These are phyloP conservation scores for Drosophila bunnanda DNA, from an alignment of 2,888 invertebrate genomes.

Conservation along the genomic window DNA sequence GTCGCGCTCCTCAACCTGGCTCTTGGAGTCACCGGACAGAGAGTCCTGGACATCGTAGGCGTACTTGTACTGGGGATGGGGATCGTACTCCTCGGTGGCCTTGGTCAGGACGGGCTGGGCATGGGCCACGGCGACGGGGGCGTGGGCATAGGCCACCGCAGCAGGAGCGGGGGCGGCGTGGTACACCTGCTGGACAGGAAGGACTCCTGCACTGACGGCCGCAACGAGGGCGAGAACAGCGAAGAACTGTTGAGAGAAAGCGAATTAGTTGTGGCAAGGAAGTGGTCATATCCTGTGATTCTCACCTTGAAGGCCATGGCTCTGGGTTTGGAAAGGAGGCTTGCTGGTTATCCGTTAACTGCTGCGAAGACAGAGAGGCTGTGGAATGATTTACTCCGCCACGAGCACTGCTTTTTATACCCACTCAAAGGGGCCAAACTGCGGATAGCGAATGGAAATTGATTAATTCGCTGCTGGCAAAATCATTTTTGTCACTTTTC, in stretches of 20 bases:
- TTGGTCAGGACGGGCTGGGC: constrained; percentile 76
- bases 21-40: constrained; percentile 82
- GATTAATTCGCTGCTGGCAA: constrained; percentile 50
- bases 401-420: constrained; percentile 66
- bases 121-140: constrained; percentile 53
- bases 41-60: constrained; percentile 82
- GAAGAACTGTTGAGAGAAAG: constrained; percentile 62
- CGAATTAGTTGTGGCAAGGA: not conserved
- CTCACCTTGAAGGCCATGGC: constrained; percentile 75
- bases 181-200: constrained; percentile 72
- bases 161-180: constrained; percentile 49
- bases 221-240: constrained; percentile 74
- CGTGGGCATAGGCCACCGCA: constrained; percentile 60
- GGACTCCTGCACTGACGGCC: constrained; percentile 73
- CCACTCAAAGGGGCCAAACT: constrained; percentile 30
- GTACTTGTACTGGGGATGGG: constrained; percentile 82
- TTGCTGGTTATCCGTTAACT: constrained; percentile 41
- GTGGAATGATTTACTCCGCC: constrained; percentile 69
- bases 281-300: not conserved
- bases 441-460: constrained; percentile 47
- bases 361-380: constrained; percentile 57
- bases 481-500: constrained; percentile 66
- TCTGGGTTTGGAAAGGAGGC: constrained; percentile 30
- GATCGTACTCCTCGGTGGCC: constrained; percentile 80
- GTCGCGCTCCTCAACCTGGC: constrained; percentile 82